Percentiles rank a stretch among this genome's conserved stretches.
phyloP scores from a whole-genome alignment of 30 jellyfish, hydroid and myxozoan species.

The Turritopsis rubra region DNA sequence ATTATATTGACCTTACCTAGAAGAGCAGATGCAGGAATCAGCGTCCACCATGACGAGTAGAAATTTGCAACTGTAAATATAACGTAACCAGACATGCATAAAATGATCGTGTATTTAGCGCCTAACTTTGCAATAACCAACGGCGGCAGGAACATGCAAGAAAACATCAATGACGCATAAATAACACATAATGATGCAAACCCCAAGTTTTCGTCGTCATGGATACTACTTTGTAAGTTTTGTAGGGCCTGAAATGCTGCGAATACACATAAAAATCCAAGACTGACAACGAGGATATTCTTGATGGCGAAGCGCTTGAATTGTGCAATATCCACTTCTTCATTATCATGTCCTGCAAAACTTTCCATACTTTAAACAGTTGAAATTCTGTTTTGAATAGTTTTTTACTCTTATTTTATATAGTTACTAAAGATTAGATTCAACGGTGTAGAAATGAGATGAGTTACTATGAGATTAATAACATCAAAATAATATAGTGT shows the following conservation, averaged over 20 bases:
- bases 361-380: not conserved
- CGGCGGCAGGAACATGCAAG: conserved; percentile 91
- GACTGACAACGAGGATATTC: conserved; percentile 55
- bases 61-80: conserved; percentile 67
- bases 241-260: conserved; percentile 82
- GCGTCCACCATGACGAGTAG: conserved; percentile 63
- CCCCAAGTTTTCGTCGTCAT: conserved; percentile 65
- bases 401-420: too few relatives aligned
- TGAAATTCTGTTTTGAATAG: too few relatives aligned
- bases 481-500: too few relatives aligned
- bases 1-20: too few relatives aligned
- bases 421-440: too few relatives aligned
- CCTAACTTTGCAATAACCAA: conserved; percentile 60
- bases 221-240: conserved; percentile 81
- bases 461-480: too few relatives aligned
- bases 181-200: conserved; percentile 71
- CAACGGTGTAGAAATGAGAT: too few relatives aligned
- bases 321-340: not conserved
- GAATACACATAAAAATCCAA: conserved; percentile 68
- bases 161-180: conserved; percentile 62
- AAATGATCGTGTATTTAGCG: conserved; percentile 61
- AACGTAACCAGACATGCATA: conserved; percentile 51
- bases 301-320: conserved; percentile 18
- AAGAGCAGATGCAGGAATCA: conserved; percentile 75
- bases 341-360: not conserved